Conservation (phyloP, 2,888 invertebrate genomes). For the Ormyrus nitidulus region DNA sequence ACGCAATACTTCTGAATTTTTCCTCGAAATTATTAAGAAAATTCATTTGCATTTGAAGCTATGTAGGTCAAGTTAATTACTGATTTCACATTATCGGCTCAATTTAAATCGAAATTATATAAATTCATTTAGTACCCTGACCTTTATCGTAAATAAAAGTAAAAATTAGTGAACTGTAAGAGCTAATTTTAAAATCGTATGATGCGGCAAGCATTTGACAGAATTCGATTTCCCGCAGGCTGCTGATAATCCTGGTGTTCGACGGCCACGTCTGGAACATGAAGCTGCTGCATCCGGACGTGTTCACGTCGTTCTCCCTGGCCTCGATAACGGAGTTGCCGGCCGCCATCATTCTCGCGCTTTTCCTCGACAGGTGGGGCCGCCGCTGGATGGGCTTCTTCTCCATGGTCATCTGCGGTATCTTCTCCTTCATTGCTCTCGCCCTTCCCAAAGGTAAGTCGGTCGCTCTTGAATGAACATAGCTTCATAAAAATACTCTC, state of each 20-base stretch:
- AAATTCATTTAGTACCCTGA: too few relatives aligned
- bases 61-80: too few relatives aligned
- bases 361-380: constrained; percentile 88
- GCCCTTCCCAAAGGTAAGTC: constrained; percentile 83
- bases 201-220: too few relatives aligned
- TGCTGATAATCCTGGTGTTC: constrained; percentile 90
- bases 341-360: constrained; percentile 87
- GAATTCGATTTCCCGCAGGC: constrained; percentile 71
- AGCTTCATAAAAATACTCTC: too few relatives aligned
- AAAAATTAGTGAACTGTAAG: too few relatives aligned
- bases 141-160: too few relatives aligned
- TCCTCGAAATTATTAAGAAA: too few relatives aligned
- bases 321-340: constrained; percentile 90
- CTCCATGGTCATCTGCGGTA: constrained; percentile 86
- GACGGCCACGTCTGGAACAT: constrained; percentile 94
- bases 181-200: too few relatives aligned
- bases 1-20: too few relatives aligned
- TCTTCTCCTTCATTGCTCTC: constrained; percentile 87
- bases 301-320: constrained; percentile 89
- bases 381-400: constrained; percentile 90
- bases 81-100: too few relatives aligned
- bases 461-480: background rate
- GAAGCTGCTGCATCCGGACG: constrained; percentile 86
- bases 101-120: too few relatives aligned
- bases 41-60: too few relatives aligned